Evolutionary conservation across 2,113 vertebrate genomes (phyloP).

Genomic region (Catagonus wagneri): DNA sequence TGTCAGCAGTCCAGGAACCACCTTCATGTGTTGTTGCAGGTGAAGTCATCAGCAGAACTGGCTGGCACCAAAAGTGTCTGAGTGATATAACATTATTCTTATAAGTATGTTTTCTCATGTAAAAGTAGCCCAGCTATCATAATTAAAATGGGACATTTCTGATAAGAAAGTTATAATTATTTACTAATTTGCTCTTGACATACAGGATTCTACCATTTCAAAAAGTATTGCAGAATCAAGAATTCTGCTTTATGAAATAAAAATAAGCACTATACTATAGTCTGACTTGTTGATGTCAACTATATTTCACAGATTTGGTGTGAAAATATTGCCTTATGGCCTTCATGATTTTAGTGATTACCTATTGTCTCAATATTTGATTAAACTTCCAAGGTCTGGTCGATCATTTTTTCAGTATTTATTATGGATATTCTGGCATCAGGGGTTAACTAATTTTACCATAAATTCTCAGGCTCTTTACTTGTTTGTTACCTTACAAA

Average conservation of each 20-base stretch:
- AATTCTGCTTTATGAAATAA: not conserved
- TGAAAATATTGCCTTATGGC: not conserved
- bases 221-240: not conserved
- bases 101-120: not conserved
- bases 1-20: not conserved
- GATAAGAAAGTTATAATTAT: not conserved
- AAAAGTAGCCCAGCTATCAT: not conserved
- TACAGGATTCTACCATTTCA: not conserved
- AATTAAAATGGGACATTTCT: not conserved
- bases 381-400: not conserved
- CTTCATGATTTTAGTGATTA: constrained; percentile 18
- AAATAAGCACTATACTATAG: not conserved
- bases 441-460: not conserved
- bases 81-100: not conserved
- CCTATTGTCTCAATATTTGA: not conserved
- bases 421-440: not conserved
- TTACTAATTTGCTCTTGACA: not conserved
- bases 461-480: constrained; percentile 26
- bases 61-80: not conserved
- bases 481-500: not conserved
- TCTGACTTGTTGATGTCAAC: not conserved
- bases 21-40: not conserved
- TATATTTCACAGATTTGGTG: not conserved
- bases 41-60: not conserved
- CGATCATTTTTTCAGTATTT: not conserved